These are phyloP conservation scores for Indicator indicator DNA, from an alignment of 2,113 vertebrate genomes.

Conservation along the genomic window DNA sequence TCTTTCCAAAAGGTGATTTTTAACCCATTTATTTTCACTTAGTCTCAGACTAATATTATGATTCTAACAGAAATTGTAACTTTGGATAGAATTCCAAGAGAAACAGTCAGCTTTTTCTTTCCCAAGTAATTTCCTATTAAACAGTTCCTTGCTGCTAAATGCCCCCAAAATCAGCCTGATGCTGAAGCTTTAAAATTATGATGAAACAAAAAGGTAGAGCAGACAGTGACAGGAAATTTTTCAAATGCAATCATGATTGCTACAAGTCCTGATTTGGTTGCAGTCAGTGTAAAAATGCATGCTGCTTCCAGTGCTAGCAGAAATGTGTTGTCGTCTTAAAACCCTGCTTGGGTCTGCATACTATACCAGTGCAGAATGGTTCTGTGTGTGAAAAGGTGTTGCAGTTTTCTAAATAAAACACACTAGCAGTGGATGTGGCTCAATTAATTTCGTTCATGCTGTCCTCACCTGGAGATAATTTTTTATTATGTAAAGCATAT, in stretches of 20 bases:
- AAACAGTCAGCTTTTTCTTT: not conserved
- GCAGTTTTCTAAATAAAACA: not conserved
- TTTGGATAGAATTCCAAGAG: not conserved
- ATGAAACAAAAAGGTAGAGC: slow-evolving; percentile 25
- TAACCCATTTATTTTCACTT: not conserved
- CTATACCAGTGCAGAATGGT: not conserved
- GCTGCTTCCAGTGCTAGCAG: not conserved
- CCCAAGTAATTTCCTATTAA: not conserved
- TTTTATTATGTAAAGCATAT: not conserved
- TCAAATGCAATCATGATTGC: not conserved
- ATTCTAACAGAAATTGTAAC: not conserved
- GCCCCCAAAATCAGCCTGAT: not conserved
- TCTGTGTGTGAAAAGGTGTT: not conserved
- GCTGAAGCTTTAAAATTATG: not conserved
- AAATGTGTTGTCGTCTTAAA: not conserved
- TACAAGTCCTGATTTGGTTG: not conserved
- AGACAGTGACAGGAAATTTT: not conserved
- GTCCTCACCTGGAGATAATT: not conserved
- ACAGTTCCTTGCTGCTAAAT: not conserved
- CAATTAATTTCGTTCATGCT: not conserved
- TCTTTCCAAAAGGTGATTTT: not conserved
- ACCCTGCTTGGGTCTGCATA: not conserved
- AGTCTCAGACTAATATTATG: not conserved
- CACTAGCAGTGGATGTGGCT: not conserved
- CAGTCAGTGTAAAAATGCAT: not conserved